phyloP scores from a whole-genome alignment of 2,113 vertebrate genomes.

The Macaca mulatta region DNA sequence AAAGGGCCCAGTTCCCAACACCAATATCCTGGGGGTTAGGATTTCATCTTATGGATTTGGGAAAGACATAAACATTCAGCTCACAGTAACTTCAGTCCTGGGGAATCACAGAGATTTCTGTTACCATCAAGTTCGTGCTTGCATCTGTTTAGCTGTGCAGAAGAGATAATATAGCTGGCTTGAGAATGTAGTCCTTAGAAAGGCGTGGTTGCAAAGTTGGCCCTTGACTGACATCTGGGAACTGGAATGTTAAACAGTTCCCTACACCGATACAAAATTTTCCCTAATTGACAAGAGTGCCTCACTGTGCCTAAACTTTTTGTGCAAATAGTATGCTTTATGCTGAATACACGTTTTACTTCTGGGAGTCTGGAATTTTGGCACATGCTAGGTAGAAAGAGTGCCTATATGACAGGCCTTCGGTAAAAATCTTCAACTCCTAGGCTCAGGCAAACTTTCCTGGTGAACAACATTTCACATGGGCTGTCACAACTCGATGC shows the following conservation, averaged over 20 bases:
- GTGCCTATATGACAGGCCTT: not conserved
- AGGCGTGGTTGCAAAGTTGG: not conserved
- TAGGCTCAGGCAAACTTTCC: not conserved
- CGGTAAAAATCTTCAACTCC: not conserved
- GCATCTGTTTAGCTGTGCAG: not conserved
- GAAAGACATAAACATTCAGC: not conserved
- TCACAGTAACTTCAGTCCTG: not conserved
- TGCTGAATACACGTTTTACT: not conserved
- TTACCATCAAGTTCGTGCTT: not conserved
- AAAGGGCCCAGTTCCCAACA: not conserved
- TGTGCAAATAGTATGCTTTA: not conserved
- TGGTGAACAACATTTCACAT: not conserved
- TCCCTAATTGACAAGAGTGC: no score
- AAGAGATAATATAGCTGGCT: not conserved
- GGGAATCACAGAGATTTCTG: no score
- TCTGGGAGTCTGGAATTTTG: not conserved
- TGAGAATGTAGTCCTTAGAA: not conserved
- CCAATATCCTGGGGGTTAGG: not conserved
- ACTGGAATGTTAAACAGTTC: not conserved
- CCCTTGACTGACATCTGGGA: not conserved
- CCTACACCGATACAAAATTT: not conserved
- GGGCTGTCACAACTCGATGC: no score
- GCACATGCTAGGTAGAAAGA: not conserved
- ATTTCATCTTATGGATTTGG: not conserved
- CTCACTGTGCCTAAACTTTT: no score